Base-by-base conservation (phyloP, 2,888 invertebrate genomes). In the Andrena chrysosceles region DNA sequence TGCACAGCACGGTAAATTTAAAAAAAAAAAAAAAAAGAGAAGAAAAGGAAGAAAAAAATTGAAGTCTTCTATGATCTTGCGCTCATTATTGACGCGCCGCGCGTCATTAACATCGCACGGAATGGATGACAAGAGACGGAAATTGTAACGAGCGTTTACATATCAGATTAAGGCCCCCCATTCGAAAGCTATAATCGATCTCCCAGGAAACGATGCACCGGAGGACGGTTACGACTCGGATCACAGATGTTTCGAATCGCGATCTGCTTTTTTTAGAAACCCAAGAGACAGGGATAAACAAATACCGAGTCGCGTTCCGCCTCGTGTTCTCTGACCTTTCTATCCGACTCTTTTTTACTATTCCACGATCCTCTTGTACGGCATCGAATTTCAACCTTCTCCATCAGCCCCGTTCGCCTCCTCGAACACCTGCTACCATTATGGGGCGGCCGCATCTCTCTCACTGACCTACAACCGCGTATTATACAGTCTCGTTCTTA, bases 1-100 rank as follows among this genome's bases (percentile, higher is more conserved):
- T 68, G 68, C 73, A 74, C 78, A 74, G 60, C 35, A 74, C 68
- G 74, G 77, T 78, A 84, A 83, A 70, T 84, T 83, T 73, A 64
- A 71, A 80, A 81, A 80, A 75, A 54, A 68, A 62, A 71, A 67
- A 4, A 29, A 26, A 13, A 8, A 35, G 23, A 56, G 13, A 35
- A 23, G n/a, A 60, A 49, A 26, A 26, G 2, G 31, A 77, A 52
- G 42, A 70, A 70, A 54, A 76, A 76, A 74, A 78, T 74, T 62
- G 48, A 78, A 74, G 54, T 52, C 13, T n/a, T 68, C 20, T 29
- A 33, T 5, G 20, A 62, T 35, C 33, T 20, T 62, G 10, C 33
- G 62, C 20, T 62, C 62, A 10, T 62, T 35, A 62, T 35, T 33
- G 29, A 4, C 8, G 20, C 8, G 20, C 20, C n/a, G 8, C 20